A percentile compares a stretch with the other conserved stretches of the same genome.
Conservation (phyloP, 2,113 vertebrate genomes). For the Scytalopus superciliaris region DNA sequence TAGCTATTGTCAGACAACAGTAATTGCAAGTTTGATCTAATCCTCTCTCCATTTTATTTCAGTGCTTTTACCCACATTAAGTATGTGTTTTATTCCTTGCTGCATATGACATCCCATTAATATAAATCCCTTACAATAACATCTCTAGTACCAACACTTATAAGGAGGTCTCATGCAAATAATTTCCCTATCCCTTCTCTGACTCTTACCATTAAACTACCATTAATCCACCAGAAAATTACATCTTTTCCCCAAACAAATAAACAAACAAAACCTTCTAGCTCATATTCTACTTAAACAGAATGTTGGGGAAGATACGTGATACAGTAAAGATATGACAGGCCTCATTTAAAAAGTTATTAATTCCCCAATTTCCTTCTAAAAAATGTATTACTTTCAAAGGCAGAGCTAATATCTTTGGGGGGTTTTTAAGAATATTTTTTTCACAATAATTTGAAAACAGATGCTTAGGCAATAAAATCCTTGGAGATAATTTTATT, state of each 20-base stretch:
- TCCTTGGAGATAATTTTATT: not conserved
- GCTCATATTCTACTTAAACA: not conserved
- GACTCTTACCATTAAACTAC: not conserved
- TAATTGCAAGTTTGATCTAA: not conserved
- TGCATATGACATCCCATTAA: not conserved
- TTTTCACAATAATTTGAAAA: not conserved
- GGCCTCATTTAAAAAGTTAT: not conserved
- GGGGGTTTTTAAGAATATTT: accelerated
- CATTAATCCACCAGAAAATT: not conserved
- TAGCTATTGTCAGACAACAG: not conserved
- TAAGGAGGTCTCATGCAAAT: not conserved
- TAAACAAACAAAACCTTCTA: not conserved
- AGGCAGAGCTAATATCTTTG: not conserved
- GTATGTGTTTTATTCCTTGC: not conserved
- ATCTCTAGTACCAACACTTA: not conserved
- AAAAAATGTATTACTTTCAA: not conserved
- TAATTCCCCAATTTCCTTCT: not conserved
- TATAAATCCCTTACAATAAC: not conserved
- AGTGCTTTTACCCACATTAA: not conserved
- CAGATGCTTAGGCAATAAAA: not conserved
- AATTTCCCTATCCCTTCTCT: not conserved
- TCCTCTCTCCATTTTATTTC: not conserved
- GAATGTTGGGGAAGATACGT: not conserved
- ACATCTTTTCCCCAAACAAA: not conserved
- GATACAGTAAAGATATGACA: not conserved